Conservation (phyloP, 1,140 invertebrate genomes). For the Adelges cooleyi region DNA sequence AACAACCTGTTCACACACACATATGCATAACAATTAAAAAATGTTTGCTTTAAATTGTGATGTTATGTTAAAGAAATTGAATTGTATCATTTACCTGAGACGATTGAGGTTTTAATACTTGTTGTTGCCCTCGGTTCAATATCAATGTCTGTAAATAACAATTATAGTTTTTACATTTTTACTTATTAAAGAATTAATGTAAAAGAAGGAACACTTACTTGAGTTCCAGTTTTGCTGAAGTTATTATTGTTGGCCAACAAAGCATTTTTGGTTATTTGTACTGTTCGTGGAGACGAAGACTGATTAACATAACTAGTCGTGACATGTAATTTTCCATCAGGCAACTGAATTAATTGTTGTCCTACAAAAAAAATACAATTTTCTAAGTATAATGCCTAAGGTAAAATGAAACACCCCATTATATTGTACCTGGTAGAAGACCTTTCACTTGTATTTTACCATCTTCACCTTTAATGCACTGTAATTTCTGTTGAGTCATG, state of each 20-base stretch:
- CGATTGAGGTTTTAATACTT: slow-evolving; percentile 6
- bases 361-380: slow-evolving; percentile 39
- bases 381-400: not conserved
- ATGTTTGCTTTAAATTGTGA: not conserved
- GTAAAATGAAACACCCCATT: not conserved
- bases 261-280: not conserved
- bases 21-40: slow-evolving; percentile 31
- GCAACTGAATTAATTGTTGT: slow-evolving; percentile 85
- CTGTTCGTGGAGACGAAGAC: not conserved
- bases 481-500: slow-evolving; percentile 59
- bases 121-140: slow-evolving; percentile 5
- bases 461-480: slow-evolving; percentile 78
- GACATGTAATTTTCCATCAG: slow-evolving; percentile 85
- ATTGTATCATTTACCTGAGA: slow-evolving; percentile 21
- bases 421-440: slow-evolving; percentile 53
- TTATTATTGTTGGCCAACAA: slow-evolving; percentile 8
- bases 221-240: slow-evolving; percentile 1
- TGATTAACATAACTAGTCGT: slow-evolving; percentile 8
- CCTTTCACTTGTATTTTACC: slow-evolving; percentile 86
- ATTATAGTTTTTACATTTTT: too few species aligned
- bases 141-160: slow-evolving; percentile 2
- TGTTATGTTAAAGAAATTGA: too few species aligned
- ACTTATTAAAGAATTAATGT: too few species aligned
- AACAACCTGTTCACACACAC: too few species aligned
- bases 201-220: slow-evolving; percentile 1